Evolutionary conservation across 2,113 vertebrate species (phyloP), one percentile per base, ranked within the genome.

Genomic region (Microtus ochrogaster): DNA sequence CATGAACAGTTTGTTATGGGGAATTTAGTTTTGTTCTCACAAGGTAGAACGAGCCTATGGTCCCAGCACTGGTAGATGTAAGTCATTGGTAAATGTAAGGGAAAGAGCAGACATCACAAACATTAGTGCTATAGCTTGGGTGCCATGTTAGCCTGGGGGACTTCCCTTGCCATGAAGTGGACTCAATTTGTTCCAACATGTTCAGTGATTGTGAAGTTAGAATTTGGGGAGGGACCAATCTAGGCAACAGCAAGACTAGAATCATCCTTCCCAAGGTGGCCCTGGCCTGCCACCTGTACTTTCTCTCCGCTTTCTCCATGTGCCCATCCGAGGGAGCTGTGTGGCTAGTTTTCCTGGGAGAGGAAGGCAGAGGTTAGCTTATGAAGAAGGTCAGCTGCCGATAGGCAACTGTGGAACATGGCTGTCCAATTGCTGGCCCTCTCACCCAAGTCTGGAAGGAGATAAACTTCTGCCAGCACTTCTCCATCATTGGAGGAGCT

Each of bases 261-360:
- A 19, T 24, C 41, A 36, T 68, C 39, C 77, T 96, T 89, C 77
- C 52, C 21, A 77, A 68, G 84, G 68, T 87, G 30, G 10, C 47
- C 7, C 33, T 21, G 7, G 21, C 12, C 11, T 58, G 33, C 49
- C 28, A 39, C 39, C 12, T 93, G 65, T 2, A 39, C 11, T 30
- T 28, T 74, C 47, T 94, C 28, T 77, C 13, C n/a, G 72, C 55
- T 87, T 33, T 93, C 14, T 77, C 44, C 36, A 63, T n/a, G 92
- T 30, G 19, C 22, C 58, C 22, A 44, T 21, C 36, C 3, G 7
- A 86, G 82, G 74, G 7, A 88, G 8, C 24, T 12, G 68, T 61
- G 81, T 58, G 76, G 86, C 16, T 41, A 33, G 1, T 86, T 92
- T 95, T 78, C 74, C 86, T 88, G 52, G 52, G 85, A 70, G 89